Percentiles rank a stretch among this genome's conserved stretches.
These are phyloP conservation scores for Microplitis demolitor DNA, from an alignment of 1,140 invertebrate species.

Conservation along the genomic window DNA sequence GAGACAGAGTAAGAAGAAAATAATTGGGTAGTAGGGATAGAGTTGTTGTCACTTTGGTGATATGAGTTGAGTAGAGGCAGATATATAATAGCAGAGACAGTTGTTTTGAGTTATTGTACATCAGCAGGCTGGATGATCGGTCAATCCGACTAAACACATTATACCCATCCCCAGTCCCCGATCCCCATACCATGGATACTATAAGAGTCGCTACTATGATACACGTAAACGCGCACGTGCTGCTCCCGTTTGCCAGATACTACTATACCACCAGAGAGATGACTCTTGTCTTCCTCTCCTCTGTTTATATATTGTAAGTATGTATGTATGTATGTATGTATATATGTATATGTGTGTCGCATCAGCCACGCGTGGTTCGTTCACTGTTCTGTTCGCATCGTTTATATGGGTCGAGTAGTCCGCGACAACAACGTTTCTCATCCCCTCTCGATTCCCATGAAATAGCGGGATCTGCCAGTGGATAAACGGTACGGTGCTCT, in stretches of 20 bases:
- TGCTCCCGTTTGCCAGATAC: conserved; percentile 3
- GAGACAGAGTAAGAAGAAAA: not conserved
- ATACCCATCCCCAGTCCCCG: not conserved
- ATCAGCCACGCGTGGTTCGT: conserved; percentile 15
- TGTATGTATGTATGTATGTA: not conserved
- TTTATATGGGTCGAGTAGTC: conserved; percentile 25
- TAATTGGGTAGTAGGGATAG: not conserved
- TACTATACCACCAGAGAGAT: too few relatives aligned
- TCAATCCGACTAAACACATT: not conserved
- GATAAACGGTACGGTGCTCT: conserved; percentile 19
- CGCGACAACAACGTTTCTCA: conserved; percentile 25
- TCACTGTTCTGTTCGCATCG: not conserved
- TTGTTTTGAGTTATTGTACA: too few relatives aligned
- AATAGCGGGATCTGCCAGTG: conserved; percentile 24
- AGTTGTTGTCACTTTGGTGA: not conserved
- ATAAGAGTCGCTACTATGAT: not conserved
- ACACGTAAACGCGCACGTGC: not conserved
- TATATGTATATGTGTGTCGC: conserved; percentile 11
- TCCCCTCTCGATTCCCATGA: conserved; percentile 19
- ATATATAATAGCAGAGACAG: too few relatives aligned
- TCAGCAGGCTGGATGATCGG: too few relatives aligned
- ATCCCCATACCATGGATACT: not conserved
- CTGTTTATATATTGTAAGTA: not conserved
- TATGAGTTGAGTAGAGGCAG: not conserved
- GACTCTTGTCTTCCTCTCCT: not conserved